Conservation (phyloP, 2,888 invertebrate genomes). For the Acrobasis repandana region DNA sequence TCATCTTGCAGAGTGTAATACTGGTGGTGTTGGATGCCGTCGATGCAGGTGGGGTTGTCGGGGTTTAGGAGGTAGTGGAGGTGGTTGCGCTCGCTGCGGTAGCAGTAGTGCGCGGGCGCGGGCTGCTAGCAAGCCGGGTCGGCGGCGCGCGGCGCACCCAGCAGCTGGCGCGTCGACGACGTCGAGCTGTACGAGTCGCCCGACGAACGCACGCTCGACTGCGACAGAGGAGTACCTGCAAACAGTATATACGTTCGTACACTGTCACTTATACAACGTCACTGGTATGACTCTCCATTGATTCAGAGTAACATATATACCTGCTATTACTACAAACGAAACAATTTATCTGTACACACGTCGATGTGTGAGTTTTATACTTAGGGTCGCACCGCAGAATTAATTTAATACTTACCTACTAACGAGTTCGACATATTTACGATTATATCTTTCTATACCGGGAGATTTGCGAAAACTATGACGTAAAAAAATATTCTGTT, state of each 20-base stretch:
- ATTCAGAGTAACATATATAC: no score
- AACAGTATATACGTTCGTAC: neutral
- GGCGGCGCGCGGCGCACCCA: constrained; percentile 51
- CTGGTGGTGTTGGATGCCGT: neutral
- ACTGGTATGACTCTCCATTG: no score
- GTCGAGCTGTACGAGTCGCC: constrained; percentile 92
- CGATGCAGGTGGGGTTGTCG: constrained; percentile 10
- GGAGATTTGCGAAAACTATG: no score
- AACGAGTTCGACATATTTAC: no score
- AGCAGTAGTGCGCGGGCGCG: constrained; percentile 24
- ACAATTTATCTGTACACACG: no score
- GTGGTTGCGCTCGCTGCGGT: neutral
- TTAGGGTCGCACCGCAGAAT: no score
- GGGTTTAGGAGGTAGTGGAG: constrained; percentile 21
- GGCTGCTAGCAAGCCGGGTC: constrained; percentile 52
- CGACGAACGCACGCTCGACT: constrained; percentile 87
- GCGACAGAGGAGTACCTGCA: constrained; percentile 87
- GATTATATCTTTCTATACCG: no score
- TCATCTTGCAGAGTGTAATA: neutral
- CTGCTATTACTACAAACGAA: no score
- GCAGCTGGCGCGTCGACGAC: constrained; percentile 89
- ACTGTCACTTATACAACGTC: no score
- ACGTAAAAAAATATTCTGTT: no score
- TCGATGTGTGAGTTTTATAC: no score
- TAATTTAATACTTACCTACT: no score